Conservation (phyloP, 2,797 vertebrate species). For the Pseudochirops corinnae region DNA sequence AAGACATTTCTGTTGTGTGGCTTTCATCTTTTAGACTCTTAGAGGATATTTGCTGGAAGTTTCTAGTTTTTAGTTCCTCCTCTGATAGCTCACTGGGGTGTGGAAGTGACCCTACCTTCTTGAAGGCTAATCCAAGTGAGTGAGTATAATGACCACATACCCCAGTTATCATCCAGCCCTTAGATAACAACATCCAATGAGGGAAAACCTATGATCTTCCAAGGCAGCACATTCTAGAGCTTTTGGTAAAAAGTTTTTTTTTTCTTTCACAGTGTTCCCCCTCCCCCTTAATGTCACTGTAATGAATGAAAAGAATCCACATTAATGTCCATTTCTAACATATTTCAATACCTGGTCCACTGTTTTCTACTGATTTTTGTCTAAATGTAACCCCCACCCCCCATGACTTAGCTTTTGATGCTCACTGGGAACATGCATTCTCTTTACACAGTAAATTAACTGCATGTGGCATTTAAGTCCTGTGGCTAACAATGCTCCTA, state of each 20-base stretch:
- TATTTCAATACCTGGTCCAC: neutral
- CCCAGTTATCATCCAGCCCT: neutral
- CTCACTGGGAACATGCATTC: constrained; percentile 33
- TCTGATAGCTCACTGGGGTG: neutral
- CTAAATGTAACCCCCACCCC: constrained; percentile 37
- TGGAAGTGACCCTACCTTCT: neutral
- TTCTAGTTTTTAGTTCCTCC: neutral
- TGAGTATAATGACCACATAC: neutral
- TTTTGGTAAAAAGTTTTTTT: neutral
- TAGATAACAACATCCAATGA: neutral
- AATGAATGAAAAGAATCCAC: neutral
- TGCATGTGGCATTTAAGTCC: constrained; percentile 24
- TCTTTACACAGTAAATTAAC: constrained; percentile 18
- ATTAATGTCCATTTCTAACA: neutral
- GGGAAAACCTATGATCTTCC: neutral
- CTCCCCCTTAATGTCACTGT: neutral
- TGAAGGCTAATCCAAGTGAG: neutral
- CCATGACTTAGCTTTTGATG: constrained; percentile 23
- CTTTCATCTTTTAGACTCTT: neutral
- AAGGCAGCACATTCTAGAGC: neutral
- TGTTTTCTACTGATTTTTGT: neutral
- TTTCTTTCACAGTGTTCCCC: no score
- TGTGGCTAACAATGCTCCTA: constrained; percentile 22
- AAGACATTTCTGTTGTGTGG: neutral
- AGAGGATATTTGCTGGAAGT: neutral